Evolutionary conservation across 2,113 vertebrate species (phyloP).

Genomic region (Herpailurus yagouaroundi): DNA sequence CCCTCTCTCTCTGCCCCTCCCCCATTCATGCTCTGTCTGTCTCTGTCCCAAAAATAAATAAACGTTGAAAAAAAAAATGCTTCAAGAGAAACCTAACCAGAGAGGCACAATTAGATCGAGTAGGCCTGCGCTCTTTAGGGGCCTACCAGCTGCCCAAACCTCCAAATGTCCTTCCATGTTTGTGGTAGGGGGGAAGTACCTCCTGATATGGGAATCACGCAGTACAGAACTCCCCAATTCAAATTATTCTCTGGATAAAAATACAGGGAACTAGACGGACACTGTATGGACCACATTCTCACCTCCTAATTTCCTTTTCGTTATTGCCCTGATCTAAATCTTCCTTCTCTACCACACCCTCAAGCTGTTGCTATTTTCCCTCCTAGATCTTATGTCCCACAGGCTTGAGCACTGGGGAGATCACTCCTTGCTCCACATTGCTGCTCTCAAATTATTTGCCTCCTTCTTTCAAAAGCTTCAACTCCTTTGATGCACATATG

Average conservation of each 20-base stretch:
- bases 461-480: not conserved
- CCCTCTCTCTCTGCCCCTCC: no score
- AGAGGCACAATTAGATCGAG: not conserved
- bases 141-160: no score
- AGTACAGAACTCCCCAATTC: not conserved
- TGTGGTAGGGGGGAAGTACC: no score
- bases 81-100: not conserved
- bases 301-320: not conserved
- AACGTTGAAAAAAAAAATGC: no score
- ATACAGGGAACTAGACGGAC: not conserved
- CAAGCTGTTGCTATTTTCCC: not conserved
- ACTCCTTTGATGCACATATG: not conserved
- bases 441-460: not conserved
- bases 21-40: no score
- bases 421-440: not conserved
- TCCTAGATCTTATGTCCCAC: not conserved
- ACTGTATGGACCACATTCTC: not conserved
- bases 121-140: not conserved
- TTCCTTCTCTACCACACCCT: not conserved
- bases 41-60: no score
- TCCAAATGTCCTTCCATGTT: not conserved
- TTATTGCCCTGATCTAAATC: not conserved
- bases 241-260: not conserved
- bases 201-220: not conserved
- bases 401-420: not conserved